Evolutionary conservation across 2,797 vertebrate species (phyloP).

Genomic region (Sebastes itinus): DNA sequence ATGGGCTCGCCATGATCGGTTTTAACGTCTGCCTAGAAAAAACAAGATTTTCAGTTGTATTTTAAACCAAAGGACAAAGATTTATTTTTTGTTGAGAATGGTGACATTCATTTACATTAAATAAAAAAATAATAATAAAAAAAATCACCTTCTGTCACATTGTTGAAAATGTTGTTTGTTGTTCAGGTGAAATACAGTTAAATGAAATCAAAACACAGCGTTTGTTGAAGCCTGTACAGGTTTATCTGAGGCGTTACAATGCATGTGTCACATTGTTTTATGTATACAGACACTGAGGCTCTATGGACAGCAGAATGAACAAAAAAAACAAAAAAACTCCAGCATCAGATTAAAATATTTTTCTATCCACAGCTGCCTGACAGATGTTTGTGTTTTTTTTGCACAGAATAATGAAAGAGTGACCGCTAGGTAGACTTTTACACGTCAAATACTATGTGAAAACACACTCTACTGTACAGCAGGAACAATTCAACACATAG

Average conservation of each 20-base stretch:
- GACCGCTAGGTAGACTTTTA: slow-evolving; percentile 12
- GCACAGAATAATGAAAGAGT: slow-evolving; percentile 35
- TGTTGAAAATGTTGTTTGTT: slow-evolving; percentile 28
- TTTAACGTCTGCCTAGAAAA: not conserved
- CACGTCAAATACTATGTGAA: slow-evolving; percentile 28
- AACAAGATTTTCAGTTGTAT: not conserved
- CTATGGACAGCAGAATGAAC: slow-evolving; percentile 19
- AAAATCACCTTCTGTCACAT: slow-evolving; percentile 5
- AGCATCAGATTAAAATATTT: slow-evolving; percentile 45
- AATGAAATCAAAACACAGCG: slow-evolving; percentile 22
- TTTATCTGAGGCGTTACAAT: slow-evolving; percentile 54
- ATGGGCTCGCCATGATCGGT: not conserved
- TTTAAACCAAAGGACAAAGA: slow-evolving; percentile 60
- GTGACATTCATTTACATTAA: slow-evolving; percentile 64
- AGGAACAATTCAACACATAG: slow-evolving; percentile 13
- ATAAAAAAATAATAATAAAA: slow-evolving; percentile 20
- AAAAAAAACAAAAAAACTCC: not conserved
- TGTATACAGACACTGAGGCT: slow-evolving; percentile 32
- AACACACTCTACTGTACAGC: slow-evolving; percentile 26
- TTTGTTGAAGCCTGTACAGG: slow-evolving; percentile 24
- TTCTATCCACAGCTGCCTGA: slow-evolving; percentile 23
- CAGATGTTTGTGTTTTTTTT: slow-evolving; percentile 1
- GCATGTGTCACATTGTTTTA: slow-evolving; percentile 46
- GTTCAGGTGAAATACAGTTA: slow-evolving; percentile 25
- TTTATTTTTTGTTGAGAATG: slow-evolving; percentile 66